Evolutionary conservation across 2,888 invertebrate species (phyloP).

Genomic region (Priocnemis perturbator): DNA sequence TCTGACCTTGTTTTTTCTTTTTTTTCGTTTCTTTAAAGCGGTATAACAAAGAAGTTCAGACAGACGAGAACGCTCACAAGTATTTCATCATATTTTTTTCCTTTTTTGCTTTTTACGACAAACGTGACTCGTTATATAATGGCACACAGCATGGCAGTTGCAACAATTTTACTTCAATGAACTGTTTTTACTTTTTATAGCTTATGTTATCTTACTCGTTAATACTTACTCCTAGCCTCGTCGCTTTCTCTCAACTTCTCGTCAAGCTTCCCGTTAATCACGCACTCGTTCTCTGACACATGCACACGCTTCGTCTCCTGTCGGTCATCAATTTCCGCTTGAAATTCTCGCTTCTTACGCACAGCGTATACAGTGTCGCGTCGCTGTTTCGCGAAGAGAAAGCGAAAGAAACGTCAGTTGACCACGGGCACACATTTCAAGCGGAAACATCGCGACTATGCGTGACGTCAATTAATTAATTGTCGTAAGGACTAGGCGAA

Average conservation of each 20-base stretch:
- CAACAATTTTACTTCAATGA: conserved; percentile 72
- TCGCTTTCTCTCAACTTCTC: conserved; percentile 22
- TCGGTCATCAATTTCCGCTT: neutral
- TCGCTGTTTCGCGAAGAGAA: neutral
- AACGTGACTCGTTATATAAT: conserved; percentile 71
- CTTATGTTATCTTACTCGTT: conserved; percentile 47
- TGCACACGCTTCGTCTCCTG: neutral
- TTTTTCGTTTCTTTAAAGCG: conserved; percentile 22
- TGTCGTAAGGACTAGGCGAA: conserved; percentile 23
- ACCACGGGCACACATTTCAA: no score
- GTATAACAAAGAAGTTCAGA: conserved; percentile 39
- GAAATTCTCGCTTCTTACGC: neutral
- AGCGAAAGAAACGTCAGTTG: no score
- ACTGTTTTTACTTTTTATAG: conserved; percentile 55
- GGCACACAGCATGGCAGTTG: conserved; percentile 75
- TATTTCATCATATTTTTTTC: conserved; percentile 21
- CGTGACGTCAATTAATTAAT: conserved; percentile 8
- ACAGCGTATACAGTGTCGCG: neutral
- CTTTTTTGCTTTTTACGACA: conserved; percentile 53
- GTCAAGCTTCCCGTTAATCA: conserved; percentile 21
- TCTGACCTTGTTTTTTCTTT: neutral
- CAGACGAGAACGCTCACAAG: conserved; percentile 51
- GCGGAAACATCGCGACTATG: neutral
- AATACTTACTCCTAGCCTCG: conserved; percentile 47
- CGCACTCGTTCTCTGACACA: neutral